These are phyloP conservation scores for Anaspis maculata DNA, from an alignment of 2,888 invertebrate genomes.

Conservation along the genomic window DNA sequence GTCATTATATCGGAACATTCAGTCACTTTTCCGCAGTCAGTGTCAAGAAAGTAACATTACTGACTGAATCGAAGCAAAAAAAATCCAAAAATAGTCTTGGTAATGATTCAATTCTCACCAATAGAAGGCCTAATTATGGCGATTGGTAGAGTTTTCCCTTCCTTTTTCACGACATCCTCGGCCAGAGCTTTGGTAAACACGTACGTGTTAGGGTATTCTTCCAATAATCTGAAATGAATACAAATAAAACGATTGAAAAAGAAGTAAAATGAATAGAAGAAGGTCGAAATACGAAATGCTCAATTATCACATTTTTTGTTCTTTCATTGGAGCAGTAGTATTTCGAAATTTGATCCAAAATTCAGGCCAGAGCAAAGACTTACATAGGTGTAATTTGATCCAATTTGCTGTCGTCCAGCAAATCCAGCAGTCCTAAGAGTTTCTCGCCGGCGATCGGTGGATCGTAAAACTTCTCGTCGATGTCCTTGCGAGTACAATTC, in stretches of 20 bases:
- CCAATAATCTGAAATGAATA: too few relatives aligned
- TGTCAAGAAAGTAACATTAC: too few relatives aligned
- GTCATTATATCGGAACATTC: too few relatives aligned
- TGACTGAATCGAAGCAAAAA: too few relatives aligned
- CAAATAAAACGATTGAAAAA: slow-evolving; percentile 17
- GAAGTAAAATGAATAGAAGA: slow-evolving; percentile 9
- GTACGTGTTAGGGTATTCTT: slow-evolving; percentile 61
- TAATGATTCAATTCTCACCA: slow-evolving; percentile 42
- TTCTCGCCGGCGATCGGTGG: background rate
- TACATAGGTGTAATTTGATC: slow-evolving; percentile 31
- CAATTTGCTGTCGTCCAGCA: slow-evolving; percentile 39
- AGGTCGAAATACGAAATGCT: too few relatives aligned
- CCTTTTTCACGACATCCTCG: slow-evolving; percentile 62
- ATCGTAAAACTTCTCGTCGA: slow-evolving; percentile 2
- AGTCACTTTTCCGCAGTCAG: too few relatives aligned
- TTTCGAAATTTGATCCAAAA: background rate
- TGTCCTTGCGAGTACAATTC: slow-evolving; percentile 47
- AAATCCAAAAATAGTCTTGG: too few relatives aligned
- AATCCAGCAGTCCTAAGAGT: slow-evolving; percentile 39
- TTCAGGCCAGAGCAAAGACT: slow-evolving; percentile 10
- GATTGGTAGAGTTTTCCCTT: slow-evolving; percentile 61
- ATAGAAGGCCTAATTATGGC: slow-evolving; percentile 79
- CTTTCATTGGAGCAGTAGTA: too few relatives aligned
- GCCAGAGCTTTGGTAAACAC: slow-evolving; percentile 84
- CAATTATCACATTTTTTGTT: too few relatives aligned